These are phyloP conservation scores for Silurus glanis DNA, from an alignment of 2,113 vertebrate genomes.

Conservation along the genomic window DNA sequence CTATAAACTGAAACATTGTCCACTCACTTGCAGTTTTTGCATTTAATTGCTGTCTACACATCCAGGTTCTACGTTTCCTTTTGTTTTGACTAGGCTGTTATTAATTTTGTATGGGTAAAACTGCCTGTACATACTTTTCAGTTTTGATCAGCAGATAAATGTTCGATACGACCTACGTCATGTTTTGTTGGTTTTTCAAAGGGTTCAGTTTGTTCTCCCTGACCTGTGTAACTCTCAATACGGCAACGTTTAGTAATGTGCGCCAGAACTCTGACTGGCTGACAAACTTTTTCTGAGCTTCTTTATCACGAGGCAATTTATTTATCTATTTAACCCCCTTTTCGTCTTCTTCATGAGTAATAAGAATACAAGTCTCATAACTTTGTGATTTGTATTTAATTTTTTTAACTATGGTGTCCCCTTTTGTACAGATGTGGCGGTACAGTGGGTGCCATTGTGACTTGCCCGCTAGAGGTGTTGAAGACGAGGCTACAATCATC, in stretches of 20 bases:
- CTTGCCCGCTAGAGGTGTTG: constrained; percentile 92
- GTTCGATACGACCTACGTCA: constrained; percentile 44
- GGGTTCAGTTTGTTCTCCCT: constrained; percentile 47
- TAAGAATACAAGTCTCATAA: neutral
- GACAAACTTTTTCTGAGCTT: neutral
- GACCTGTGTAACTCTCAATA: constrained; percentile 35
- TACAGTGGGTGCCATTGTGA: constrained; percentile 92
- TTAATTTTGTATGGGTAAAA: neutral
- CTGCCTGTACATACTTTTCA: neutral
- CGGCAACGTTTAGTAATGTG: neutral
- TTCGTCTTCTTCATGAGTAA: neutral
- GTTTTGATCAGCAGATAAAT: neutral
- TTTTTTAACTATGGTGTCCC: neutral
- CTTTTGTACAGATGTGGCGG: constrained; percentile 83
- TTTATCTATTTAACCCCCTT: neutral
- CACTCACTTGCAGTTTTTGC: neutral
- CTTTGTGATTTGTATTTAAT: neutral
- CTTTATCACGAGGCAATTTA: neutral
- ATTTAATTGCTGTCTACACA: too few species aligned
- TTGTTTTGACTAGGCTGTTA: neutral
- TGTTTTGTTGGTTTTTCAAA: constrained; percentile 31
- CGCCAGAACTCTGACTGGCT: neutral
- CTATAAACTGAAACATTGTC: neutral
- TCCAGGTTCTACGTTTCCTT: neutral
- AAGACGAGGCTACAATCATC: constrained; percentile 95